Evolutionary conservation across 1,140 invertebrate genomes (phyloP).

Genomic region (Eumeta japonica): DNA sequence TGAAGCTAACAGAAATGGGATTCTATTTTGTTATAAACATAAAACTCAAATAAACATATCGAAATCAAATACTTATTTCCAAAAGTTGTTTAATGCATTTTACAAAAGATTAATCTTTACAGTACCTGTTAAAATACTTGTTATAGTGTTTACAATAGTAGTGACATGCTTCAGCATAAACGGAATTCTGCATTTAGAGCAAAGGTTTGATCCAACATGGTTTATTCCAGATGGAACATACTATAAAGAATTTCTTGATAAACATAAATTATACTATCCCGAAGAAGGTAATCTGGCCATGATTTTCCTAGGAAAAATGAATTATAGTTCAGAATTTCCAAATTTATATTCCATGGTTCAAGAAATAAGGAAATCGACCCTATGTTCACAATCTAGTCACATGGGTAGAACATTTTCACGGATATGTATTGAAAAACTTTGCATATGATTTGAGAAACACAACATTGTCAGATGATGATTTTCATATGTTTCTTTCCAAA

Average conservation of each 20-base stretch:
- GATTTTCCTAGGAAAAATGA: conserved; percentile 67
- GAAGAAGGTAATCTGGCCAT: conserved; percentile 64
- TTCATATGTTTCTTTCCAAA: conserved; percentile 64
- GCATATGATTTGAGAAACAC: conserved; percentile 52
- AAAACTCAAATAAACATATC: conserved; percentile 50
- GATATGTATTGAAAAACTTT: conserved; percentile 60
- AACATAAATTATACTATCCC: conserved; percentile 62
- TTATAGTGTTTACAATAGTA: conserved; percentile 61
- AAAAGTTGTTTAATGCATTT: conserved; percentile 54
- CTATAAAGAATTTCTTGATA: conserved; percentile 62
- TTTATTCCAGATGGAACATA: conserved; percentile 73
- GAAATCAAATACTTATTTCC: conserved; percentile 43
- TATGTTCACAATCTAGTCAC: conserved; percentile 60
- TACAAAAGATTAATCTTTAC: conserved; percentile 66
- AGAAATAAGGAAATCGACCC: conserved; percentile 52
- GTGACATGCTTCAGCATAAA: conserved; percentile 62
- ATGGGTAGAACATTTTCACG: conserved; percentile 65
- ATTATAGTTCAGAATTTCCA: conserved; percentile 65
- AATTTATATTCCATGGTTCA: conserved; percentile 61
- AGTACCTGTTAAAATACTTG: conserved; percentile 60
- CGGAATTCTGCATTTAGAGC: conserved; percentile 64
- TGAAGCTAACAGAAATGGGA: conserved; percentile 63
- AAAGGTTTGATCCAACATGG: conserved; percentile 77
- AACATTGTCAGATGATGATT: conserved; percentile 54
- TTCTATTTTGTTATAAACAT: conserved; percentile 68